Percentiles rank a stretch among this genome's conserved stretches.
Conservation (phyloP, 2,888 invertebrate species). For the Trachelus iudaicus region DNA sequence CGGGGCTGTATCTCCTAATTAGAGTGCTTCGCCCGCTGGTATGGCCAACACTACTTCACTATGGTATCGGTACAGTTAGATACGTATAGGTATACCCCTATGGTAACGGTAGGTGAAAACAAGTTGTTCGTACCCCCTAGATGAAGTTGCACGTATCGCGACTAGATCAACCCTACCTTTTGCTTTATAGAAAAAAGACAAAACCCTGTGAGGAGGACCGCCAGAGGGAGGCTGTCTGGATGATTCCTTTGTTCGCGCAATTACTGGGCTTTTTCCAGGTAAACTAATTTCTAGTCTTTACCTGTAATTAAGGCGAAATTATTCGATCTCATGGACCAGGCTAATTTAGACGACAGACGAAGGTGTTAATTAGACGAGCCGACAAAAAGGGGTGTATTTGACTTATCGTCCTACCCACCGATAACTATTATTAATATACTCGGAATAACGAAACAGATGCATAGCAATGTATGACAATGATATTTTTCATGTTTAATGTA, state of each 20-base stretch:
- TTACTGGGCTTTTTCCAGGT: background rate
- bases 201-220: background rate
- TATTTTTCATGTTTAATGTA: background rate
- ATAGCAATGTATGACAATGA: background rate
- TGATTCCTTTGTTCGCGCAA: background rate
- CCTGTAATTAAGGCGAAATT: slow-evolving; percentile 8
- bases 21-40: background rate
- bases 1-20: background rate
- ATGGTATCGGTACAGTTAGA: background rate
- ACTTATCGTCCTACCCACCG: background rate
- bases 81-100: background rate
- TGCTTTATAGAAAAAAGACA: background rate
- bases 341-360: background rate
- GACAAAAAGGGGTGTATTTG: background rate
- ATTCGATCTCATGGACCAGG: background rate
- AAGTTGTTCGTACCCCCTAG: background rate
- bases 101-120: background rate
- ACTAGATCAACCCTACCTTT: background rate
- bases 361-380: background rate
- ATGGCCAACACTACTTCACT: background rate
- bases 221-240: background rate
- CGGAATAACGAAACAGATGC: background rate
- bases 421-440: background rate
- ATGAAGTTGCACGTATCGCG: background rate
- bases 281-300: background rate